Evolutionary conservation across 2,888 invertebrate species (phyloP).

Genomic region (Drosophila atroscutellata): DNA sequence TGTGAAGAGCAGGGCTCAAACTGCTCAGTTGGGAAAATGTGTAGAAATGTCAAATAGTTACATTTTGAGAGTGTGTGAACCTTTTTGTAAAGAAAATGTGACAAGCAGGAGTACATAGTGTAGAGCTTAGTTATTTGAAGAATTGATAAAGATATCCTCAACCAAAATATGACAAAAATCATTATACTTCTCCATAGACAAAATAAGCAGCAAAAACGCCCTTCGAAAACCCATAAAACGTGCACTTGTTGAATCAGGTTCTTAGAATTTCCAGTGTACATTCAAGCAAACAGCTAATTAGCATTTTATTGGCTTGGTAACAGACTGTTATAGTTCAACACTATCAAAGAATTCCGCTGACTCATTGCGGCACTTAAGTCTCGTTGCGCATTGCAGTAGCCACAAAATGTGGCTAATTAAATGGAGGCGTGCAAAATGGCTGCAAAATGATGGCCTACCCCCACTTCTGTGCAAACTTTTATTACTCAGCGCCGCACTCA

Average conservation of each 20-base stretch:
- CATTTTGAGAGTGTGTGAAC: neutral
- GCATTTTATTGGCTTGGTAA: slow-evolving; percentile 3
- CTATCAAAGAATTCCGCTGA: neutral
- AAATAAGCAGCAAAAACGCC: neutral
- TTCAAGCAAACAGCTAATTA: neutral
- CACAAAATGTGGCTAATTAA: slow-evolving; percentile 46
- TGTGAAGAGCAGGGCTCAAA: slow-evolving; percentile 8
- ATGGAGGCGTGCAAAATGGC: slow-evolving; percentile 35
- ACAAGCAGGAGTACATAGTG: neutral
- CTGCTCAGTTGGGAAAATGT: slow-evolving; percentile 28
- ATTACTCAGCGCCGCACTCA: slow-evolving; percentile 21
- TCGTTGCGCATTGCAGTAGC: slow-evolving; percentile 38
- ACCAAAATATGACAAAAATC: neutral
- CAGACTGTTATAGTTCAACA: neutral
- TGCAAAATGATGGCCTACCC: slow-evolving; percentile 20
- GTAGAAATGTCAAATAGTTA: neutral
- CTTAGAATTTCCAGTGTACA: neutral
- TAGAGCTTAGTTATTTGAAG: neutral
- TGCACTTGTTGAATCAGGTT: neutral
- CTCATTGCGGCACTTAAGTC: neutral
- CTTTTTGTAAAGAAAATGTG: neutral
- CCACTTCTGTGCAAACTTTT: slow-evolving; percentile 32
- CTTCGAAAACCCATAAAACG: neutral
- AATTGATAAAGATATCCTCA: neutral
- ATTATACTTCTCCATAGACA: neutral